Percentiles rank a stretch among this genome's conserved stretches.
phyloP scores from a whole-genome alignment of 1,140 invertebrate species.

The Acromyrmex charruanus region DNA sequence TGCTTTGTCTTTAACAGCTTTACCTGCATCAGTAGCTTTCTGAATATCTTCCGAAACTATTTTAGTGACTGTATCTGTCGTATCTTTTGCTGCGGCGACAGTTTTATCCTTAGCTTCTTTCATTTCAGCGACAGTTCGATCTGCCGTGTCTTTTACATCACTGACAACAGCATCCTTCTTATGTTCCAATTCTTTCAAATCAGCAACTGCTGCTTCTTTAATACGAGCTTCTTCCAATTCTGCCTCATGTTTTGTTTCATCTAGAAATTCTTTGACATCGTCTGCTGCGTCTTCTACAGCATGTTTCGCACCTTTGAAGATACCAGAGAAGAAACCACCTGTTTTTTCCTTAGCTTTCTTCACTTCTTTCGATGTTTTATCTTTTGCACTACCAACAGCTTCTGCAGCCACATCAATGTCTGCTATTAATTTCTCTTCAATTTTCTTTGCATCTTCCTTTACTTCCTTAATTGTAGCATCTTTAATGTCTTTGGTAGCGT shows the following conservation, averaged over 20 bases:
- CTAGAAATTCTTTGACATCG: slow-evolving; percentile 69
- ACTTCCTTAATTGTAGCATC: slow-evolving; percentile 42
- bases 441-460: slow-evolving; percentile 9
- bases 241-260: slow-evolving; percentile 30
- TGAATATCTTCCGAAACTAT: slow-evolving; percentile 44
- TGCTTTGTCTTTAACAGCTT: slow-evolving; percentile 25
- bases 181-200: slow-evolving; percentile 31
- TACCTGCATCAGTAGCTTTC: slow-evolving; percentile 20
- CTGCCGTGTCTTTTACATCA: slow-evolving; percentile 10
- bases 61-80: slow-evolving; percentile 34
- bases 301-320: slow-evolving; percentile 63
- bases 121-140: slow-evolving; percentile 54
- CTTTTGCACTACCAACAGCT: not conserved
- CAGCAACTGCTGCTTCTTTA: slow-evolving; percentile 38
- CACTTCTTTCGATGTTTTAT: slow-evolving; percentile 25
- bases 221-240: slow-evolving; percentile 44
- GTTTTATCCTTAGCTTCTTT: slow-evolving; percentile 64
- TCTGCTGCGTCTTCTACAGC: slow-evolving; percentile 77
- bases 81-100: slow-evolving; percentile 15
- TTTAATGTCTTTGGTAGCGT: slow-evolving; percentile 15
- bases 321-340: slow-evolving; percentile 40
- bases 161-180: slow-evolving; percentile 54
- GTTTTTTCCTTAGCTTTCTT: slow-evolving; percentile 43
- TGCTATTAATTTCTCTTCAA: slow-evolving; percentile 10
- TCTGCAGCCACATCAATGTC: not conserved